Evolutionary conservation across 23 tunicate species (phyloP).

Genomic region (Trididemnum clinides): DNA sequence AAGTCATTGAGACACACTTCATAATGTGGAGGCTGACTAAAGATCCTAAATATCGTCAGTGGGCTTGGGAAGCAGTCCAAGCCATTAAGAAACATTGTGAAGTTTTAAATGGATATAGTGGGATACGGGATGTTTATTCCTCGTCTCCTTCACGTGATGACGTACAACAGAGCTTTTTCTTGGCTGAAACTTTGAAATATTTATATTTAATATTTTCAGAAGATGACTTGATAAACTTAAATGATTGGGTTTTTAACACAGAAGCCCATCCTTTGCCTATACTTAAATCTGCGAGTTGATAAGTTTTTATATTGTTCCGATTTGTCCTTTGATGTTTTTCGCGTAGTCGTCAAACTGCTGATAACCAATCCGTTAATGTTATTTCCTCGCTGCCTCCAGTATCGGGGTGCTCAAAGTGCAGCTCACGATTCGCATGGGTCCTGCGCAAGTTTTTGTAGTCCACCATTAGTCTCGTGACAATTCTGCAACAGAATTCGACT

Average conservation of each 20-base stretch:
- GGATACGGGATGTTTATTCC: constrained; percentile 83
- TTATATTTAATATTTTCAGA: constrained; percentile 89
- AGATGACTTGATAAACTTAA: constrained; percentile 75
- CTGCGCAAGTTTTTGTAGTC: too few relatives aligned
- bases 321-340: too few relatives aligned
- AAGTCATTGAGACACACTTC: constrained; percentile 88
- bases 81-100: constrained; percentile 69
- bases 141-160: constrained; percentile 66
- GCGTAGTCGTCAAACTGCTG: too few relatives aligned
- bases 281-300: neutral
- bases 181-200: constrained; percentile 92
- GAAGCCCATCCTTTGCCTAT: constrained; percentile 97
- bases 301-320: too few relatives aligned
- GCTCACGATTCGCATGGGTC: too few relatives aligned
- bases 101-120: constrained; percentile 76
- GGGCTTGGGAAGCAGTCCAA: constrained; percentile 98
- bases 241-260: constrained; percentile 95
- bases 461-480: too few relatives aligned
- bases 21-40: constrained; percentile 94
- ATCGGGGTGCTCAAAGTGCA: too few relatives aligned
- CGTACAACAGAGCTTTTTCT: constrained; percentile 90
- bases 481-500: too few relatives aligned
- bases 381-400: too few relatives aligned
- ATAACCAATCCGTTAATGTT: too few relatives aligned
- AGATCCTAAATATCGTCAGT: constrained; percentile 88